Base-by-base conservation (phyloP, 2,113 vertebrate species). In the Cranoglanis bouderius region DNA sequence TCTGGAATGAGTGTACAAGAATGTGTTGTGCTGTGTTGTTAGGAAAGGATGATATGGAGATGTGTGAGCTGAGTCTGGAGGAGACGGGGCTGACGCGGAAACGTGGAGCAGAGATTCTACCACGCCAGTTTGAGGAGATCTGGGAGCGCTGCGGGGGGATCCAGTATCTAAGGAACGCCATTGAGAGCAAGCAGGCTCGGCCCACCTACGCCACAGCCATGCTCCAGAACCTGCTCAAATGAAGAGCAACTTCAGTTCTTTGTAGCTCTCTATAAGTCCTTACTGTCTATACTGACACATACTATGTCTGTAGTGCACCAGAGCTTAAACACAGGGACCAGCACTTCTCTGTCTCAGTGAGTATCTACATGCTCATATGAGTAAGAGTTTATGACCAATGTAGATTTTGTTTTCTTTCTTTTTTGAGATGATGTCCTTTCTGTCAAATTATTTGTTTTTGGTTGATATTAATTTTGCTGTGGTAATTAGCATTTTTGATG, bases 21-120 rank as follows among this genome's bases (percentile, higher is more conserved):
- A 19, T 81, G n/a, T 87, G 46, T 16, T 88, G 57, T 85, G 29
- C 35, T 84, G 43, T 65, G n/a, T 82, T 46, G 51, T 38, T 94
- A 99, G 98, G 98, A 7, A 99, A 99, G 92, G 98, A 99, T 32
- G 98, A 99, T 83, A 99, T 99, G 97, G 98, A 99, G 94, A 99
- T 99, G 98, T 99, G 98, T 4, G 98, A 99, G 96, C 95, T 99
- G 88, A 99, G 97, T 89, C 97, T 99, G 51, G 98, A 99, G 92
- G 98, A 99, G 94, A 99, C 98, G 2, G 98, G 98, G 59, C 95
- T 99, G 92, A 99, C 98, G 67, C 95, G 98, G 61, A 99, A 99
- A 94, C 96, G 97, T 2, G 98, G 98, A 0, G 98, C 98, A 0
- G 98, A 99, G 94, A 98, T 99, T 92, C 94, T 99, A 88, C 96